Base-by-base conservation (phyloP, 2,888 invertebrate species). In the Unio pictorum region DNA sequence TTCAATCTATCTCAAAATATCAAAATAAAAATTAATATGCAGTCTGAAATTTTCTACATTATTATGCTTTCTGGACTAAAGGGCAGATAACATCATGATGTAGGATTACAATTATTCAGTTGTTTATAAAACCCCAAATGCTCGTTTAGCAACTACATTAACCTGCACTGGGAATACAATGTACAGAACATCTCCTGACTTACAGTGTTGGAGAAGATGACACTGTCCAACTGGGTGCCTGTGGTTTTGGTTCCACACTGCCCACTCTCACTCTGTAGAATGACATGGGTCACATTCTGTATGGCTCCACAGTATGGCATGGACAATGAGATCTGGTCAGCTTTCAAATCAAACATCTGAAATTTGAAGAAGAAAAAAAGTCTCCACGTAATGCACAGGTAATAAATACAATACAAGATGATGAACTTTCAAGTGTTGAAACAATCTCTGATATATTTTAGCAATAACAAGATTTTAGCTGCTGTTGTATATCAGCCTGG, bases 221-320 rank as follows among this genome's bases (percentile, higher is more conserved):
- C 78, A 18, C 74, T 67, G 23, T 83, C 85, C 64, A 83, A 76
- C 54, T 76, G 67, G 20, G 61, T 79, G n/a, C 78, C 66, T 3
- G 77, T 72, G 18, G 75, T 77, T 55, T 78, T 74, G 7, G 87
- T 88, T 55, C 85, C 84, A 80, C 90, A 90, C 3, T 79, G 78
- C 6, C 83, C 75, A 26, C 85, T 80, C 6, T 75, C 72, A 8
- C 87, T 83, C 61, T 79, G 74, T 15, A 90, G 80, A 67, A 86
- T 81, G 60, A 84, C 83, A 71, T 90, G 89, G 17, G 87, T 88
- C 18, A 69, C 70, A 75, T 90, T 90, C 54, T 81, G 74, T n/a
- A 71, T 68, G 11, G 87, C 86, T 17, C 74, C 69, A 67, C 86
- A 89, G 57, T 65, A 77, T 66, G 72, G 75, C 70, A 81, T 84